Percentiles rank a stretch among this genome's conserved stretches.
phyloP scores from a whole-genome alignment of 2,888 invertebrate genomes.

The Athalia cordata region DNA sequence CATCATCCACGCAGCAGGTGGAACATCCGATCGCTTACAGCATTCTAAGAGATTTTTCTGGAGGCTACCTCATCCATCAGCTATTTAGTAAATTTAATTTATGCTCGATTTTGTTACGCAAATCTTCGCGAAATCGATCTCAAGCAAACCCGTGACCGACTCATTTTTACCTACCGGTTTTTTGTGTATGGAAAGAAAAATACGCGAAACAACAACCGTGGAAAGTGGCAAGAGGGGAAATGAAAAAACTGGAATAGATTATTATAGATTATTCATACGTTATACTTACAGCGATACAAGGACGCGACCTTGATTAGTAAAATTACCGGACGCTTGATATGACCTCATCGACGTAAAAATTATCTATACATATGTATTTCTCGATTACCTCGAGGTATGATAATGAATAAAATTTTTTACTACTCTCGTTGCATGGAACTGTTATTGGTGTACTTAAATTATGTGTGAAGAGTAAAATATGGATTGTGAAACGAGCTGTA shows the following conservation, averaged over 20 bases:
- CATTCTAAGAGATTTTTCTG: conserved; percentile 18
- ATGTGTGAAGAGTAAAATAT: no score
- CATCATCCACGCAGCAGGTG: conserved; percentile 61
- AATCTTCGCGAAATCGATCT: neutral
- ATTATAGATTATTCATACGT: neutral
- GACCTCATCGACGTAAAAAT: neutral
- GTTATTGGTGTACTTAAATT: no score
- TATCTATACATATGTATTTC: neutral
- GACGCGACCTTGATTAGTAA: neutral
- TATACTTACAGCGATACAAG: neutral
- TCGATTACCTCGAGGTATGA: no score
- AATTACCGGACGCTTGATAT: neutral
- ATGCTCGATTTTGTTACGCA: neutral
- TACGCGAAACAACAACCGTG: no score
- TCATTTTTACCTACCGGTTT: neutral
- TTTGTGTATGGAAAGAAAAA: neutral
- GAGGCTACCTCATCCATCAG: neutral
- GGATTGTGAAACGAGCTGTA: no score
- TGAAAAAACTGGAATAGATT: neutral
- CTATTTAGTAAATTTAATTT: conserved; percentile 23
- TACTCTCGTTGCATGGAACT: no score
- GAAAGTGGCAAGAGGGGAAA: neutral
- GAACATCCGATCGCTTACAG: conserved; percentile 46
- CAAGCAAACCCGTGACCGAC: neutral
- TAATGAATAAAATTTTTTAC: no score